Evolutionary conservation across 2,888 invertebrate species (phyloP).

Genomic region (Lasioglossum leucozonium): DNA sequence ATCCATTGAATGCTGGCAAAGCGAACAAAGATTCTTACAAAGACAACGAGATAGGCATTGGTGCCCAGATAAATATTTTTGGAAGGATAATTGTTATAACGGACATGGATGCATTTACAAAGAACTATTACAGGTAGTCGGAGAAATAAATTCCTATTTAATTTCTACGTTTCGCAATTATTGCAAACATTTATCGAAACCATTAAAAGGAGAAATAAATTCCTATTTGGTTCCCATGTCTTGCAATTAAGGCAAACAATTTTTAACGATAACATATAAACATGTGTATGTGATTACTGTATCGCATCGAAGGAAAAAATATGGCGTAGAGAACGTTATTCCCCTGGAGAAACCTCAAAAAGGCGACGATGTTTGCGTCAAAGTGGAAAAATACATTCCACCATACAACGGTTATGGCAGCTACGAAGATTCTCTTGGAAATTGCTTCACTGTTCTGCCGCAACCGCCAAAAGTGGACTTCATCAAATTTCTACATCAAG

Average conservation of each 20-base stretch:
- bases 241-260: background rate
- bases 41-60: slow-evolving; percentile 93
- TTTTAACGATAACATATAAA: background rate
- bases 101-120: slow-evolving; percentile 94
- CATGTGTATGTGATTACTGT: slow-evolving; percentile 3
- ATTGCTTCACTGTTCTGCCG: slow-evolving; percentile 92
- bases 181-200: background rate
- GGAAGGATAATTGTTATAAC: slow-evolving; percentile 92
- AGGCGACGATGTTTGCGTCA: slow-evolving; percentile 33
- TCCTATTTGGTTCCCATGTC: background rate
- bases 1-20: slow-evolving; percentile 86
- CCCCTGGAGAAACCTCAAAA: slow-evolving; percentile 86
- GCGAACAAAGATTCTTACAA: slow-evolving; percentile 86
- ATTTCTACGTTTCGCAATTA: background rate
- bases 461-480: slow-evolving; percentile 92
- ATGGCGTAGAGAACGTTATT: slow-evolving; percentile 87
- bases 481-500: slow-evolving; percentile 92
- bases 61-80: slow-evolving; percentile 92
- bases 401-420: slow-evolving; percentile 97
- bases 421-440: slow-evolving; percentile 95
- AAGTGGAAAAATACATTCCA: slow-evolving; percentile 85
- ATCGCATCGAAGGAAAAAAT: slow-evolving; percentile 73
- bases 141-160: background rate
- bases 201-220: too few species aligned
- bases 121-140: slow-evolving; percentile 89